A percentile compares a stretch with the other conserved stretches of the same genome.
These are phyloP conservation scores for Pogonophryne albipinna DNA, from an alignment of 2,797 vertebrate species.

Conservation along the genomic window DNA sequence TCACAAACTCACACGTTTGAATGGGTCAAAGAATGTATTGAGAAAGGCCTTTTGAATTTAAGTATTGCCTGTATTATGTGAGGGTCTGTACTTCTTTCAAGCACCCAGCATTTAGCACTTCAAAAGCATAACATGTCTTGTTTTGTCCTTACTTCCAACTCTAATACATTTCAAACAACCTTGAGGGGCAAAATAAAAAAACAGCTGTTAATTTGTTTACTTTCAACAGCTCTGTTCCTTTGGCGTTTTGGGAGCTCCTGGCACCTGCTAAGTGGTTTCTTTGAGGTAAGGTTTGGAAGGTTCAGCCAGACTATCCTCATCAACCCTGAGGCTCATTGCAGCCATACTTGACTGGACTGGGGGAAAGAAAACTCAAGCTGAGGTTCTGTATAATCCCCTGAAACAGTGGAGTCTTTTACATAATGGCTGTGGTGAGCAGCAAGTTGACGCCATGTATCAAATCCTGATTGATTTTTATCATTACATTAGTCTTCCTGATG, in stretches of 20 bases:
- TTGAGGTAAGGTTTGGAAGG: conserved; percentile 59
- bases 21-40: neutral
- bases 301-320: conserved; percentile 63
- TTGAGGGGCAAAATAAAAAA: conserved; percentile 57
- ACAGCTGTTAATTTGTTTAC: conserved; percentile 75
- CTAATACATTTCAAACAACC: conserved; percentile 48
- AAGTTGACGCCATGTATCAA: conserved; percentile 54
- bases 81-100: conserved; percentile 35
- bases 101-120: conserved; percentile 57
- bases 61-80: too few species aligned
- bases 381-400: conserved; percentile 45
- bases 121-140: conserved; percentile 63
- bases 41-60: conserved; percentile 5
- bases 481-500: conserved; percentile 58
- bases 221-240: conserved; percentile 64
- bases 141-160: conserved; percentile 50
- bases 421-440: conserved; percentile 39
- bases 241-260: conserved; percentile 56
- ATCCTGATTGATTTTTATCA: conserved; percentile 57
- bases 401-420: conserved; percentile 48
- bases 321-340: conserved; percentile 51
- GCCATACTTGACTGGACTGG: conserved; percentile 24
- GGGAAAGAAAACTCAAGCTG: conserved; percentile 54
- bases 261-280: conserved; percentile 67
- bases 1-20: neutral